These are phyloP conservation scores for Mixornis gularis DNA, from an alignment of 2,113 vertebrate species.

Conservation along the genomic window DNA sequence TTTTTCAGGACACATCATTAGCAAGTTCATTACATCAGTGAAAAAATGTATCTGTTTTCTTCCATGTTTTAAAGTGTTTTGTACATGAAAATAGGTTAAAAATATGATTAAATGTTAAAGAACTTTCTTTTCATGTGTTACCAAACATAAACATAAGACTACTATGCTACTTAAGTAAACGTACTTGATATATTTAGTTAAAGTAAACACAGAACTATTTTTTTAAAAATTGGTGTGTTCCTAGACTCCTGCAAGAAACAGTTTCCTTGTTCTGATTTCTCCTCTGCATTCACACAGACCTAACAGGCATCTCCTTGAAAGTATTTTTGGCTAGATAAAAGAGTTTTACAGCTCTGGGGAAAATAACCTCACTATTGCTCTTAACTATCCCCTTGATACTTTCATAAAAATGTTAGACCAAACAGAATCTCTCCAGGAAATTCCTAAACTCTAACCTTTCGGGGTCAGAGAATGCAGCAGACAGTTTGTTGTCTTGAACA, in stretches of 20 bases:
- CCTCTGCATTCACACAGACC: neutral
- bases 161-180: neutral
- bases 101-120: neutral
- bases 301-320: conserved; percentile 14
- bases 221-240: neutral
- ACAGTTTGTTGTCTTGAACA: conserved; percentile 69
- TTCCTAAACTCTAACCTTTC: conserved; percentile 76
- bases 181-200: neutral
- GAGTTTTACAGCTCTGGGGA: conserved; percentile 57
- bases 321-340: conserved; percentile 63
- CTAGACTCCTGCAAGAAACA: neutral
- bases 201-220: neutral
- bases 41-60: neutral
- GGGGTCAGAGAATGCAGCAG: conserved; percentile 70
- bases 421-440: conserved; percentile 74
- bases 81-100: neutral
- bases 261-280: neutral
- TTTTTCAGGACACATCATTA: neutral
- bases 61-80: neutral
- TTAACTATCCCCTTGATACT: conserved; percentile 66
- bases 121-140: neutral
- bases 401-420: conserved; percentile 71
- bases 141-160: neutral
- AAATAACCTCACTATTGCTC: conserved; percentile 46
- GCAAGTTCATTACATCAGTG: neutral